These are phyloP conservation scores for Ceratosolen solmsi DNA, from an alignment of 1,140 invertebrate species.

Conservation along the genomic window DNA sequence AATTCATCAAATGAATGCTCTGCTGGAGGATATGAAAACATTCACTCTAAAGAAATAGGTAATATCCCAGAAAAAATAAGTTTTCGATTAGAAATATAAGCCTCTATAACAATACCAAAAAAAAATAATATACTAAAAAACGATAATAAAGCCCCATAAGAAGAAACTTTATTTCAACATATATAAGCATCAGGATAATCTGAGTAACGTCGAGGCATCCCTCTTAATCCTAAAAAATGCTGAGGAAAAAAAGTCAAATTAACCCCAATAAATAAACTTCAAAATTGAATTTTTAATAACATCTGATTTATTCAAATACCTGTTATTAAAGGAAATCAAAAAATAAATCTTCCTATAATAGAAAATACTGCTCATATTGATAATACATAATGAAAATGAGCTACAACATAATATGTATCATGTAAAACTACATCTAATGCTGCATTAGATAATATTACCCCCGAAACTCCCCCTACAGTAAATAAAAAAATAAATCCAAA, in stretches of 20 bases:
- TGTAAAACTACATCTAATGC: slow-evolving; percentile 78
- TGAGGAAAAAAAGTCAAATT: slow-evolving; percentile 86
- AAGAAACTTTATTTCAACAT: slow-evolving; percentile 79
- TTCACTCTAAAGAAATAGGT: slow-evolving; percentile 76
- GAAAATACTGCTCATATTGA: slow-evolving; percentile 82
- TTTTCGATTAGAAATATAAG: slow-evolving; percentile 63
- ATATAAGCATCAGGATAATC: slow-evolving; percentile 79
- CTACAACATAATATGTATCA: slow-evolving; percentile 85
- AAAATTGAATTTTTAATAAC: slow-evolving; percentile 77
- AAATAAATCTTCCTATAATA: slow-evolving; percentile 79
- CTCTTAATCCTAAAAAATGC: slow-evolving; percentile 83
- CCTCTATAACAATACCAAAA: slow-evolving; percentile 75
- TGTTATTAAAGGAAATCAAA: slow-evolving; percentile 79
- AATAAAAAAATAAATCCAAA: slow-evolving; percentile 82
- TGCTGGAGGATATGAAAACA: slow-evolving; percentile 72
- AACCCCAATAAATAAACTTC: slow-evolving; percentile 78
- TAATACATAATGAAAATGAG: slow-evolving; percentile 83
- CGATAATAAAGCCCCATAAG: slow-evolving; percentile 77
- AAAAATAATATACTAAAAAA: slow-evolving; percentile 74
- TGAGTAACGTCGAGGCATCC: slow-evolving; percentile 82
- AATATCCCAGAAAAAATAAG: slow-evolving; percentile 69
- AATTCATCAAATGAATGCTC: slow-evolving; percentile 59
- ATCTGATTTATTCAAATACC: slow-evolving; percentile 75
- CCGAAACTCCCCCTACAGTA: slow-evolving; percentile 76
- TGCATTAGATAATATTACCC: slow-evolving; percentile 77